These are phyloP conservation scores for Goniozus legneri DNA, from an alignment of 1,140 invertebrate species.

Conservation along the genomic window DNA sequence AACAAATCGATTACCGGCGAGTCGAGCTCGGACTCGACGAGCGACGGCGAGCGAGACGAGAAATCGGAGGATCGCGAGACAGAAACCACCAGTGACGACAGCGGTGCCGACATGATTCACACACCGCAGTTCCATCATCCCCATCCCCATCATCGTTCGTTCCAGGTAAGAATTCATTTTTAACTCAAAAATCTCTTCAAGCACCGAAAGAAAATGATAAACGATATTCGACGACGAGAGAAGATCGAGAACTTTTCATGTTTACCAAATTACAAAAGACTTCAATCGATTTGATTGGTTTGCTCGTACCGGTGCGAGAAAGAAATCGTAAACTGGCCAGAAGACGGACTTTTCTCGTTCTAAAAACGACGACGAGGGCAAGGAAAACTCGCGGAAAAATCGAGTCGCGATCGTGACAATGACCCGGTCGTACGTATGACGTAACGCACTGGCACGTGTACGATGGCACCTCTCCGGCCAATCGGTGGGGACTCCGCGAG, in stretches of 20 bases:
- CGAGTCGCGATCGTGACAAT: conserved; percentile 32
- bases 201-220: no score
- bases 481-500: neutral
- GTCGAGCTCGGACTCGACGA: conserved; percentile 12
- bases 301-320: no score
- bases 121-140: conserved; percentile 64
- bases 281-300: no score
- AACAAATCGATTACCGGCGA: conserved; percentile 15
- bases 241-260: no score
- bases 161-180: conserved; percentile 64
- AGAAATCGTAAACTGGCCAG: no score
- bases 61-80: conserved; percentile 53
- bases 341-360: no score
- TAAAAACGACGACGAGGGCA: neutral
- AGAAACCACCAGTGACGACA: no score
- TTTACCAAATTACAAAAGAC: no score
- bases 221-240: no score
- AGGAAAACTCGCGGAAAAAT: neutral
- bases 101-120: conserved; percentile 66
- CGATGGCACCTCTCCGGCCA: conserved; percentile 11
- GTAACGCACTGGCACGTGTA: conserved; percentile 28
- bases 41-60: conserved; percentile 32
- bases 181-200: no score
- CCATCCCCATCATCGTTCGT: conserved; percentile 56
- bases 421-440: conserved; percentile 23